A percentile compares a stretch with the other conserved stretches of the same genome.
These are phyloP conservation scores for Tyrophagus putrescentiae DNA, from an alignment of 1,140 invertebrate genomes.

Conservation along the genomic window DNA sequence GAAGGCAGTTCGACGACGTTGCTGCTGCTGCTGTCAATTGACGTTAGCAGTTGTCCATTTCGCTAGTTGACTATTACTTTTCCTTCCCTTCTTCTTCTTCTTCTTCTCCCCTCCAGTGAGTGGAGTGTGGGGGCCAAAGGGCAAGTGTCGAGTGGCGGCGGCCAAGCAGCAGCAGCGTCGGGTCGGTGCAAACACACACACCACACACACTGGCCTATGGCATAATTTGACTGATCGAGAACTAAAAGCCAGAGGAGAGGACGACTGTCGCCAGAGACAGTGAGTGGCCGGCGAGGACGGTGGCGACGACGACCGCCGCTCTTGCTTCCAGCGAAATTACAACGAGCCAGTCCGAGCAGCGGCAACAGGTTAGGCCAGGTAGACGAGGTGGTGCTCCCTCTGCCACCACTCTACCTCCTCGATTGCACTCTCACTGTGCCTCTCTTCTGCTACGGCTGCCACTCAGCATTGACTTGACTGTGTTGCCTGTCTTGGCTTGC, in stretches of 20 bases:
- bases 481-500: not conserved
- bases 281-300: not conserved
- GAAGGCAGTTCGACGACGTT: too few relatives aligned
- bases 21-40: too few relatives aligned
- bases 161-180: too few relatives aligned
- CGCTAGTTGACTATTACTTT: too few relatives aligned
- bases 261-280: not conserved
- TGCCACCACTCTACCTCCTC: not conserved
- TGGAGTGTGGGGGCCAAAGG: too few relatives aligned
- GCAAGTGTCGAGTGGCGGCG: too few relatives aligned
- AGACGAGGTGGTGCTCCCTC: not conserved
- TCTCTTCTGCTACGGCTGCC: not conserved
- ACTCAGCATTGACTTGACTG: not conserved
- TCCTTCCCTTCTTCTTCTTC: too few relatives aligned
- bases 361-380: conserved; percentile 11
- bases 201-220: conserved; percentile 7
- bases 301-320: not conserved
- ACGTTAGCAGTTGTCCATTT: too few relatives aligned
- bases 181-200: too few relatives aligned
- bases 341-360: not conserved
- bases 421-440: not conserved
- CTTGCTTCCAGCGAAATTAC: not conserved
- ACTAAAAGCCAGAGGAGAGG: not conserved
- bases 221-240: not conserved
- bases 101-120: too few relatives aligned